Evolutionary conservation across 2,888 invertebrate species (phyloP), one percentile per base, ranked within the genome.

Genomic region (Dryomyza anilis): DNA sequence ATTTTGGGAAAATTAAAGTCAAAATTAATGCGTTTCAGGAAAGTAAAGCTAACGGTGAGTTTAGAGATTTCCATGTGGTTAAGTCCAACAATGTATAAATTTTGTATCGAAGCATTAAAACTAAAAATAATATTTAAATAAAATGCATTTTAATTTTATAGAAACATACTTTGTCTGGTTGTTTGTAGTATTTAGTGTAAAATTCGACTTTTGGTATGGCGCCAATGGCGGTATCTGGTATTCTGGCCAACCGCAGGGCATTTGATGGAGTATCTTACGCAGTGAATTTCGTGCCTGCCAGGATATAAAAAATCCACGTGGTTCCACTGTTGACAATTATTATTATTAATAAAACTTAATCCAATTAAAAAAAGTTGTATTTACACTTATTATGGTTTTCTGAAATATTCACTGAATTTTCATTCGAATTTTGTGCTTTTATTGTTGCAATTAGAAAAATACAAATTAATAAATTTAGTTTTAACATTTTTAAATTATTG

Each of bases 241-340:
- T 1, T 68, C 43, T 36, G 70, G 69, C 69, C 67, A 72, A 7
- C 70, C 71, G 21, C 69, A 67, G 8, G 71, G 67, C 65, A 72
- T 55, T 3, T 59, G 55, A 0, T 53, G 19, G 2, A 69, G 23
- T 4, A 66, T 4, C 8, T 61, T 59, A 5, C 23, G 5, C 1
- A 72, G n/a, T 7, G 61, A 29, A 5, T 46, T 29, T 3, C 39
- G 62, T 12, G 57, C 36, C 2, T 46, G 23, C 46, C 53, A 53
- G 29, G 62, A 63, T 19, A 45, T 6, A 2, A 52, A n/a, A 48
- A 46, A 59, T 3, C 48, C 30, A 12, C 59, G 29, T 14, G 23
- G 21, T 43, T 45, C 43, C 1, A 36, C n/a, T 0, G n/a, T n/a
- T n/a, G n/a, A n/a, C n/a, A n/a, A n/a, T n/a, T n/a, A n/a, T n/a